Percentiles rank a stretch among this genome's conserved stretches.
Conservation (phyloP, 1,140 invertebrate species). For the Drosophila repletoides region DNA sequence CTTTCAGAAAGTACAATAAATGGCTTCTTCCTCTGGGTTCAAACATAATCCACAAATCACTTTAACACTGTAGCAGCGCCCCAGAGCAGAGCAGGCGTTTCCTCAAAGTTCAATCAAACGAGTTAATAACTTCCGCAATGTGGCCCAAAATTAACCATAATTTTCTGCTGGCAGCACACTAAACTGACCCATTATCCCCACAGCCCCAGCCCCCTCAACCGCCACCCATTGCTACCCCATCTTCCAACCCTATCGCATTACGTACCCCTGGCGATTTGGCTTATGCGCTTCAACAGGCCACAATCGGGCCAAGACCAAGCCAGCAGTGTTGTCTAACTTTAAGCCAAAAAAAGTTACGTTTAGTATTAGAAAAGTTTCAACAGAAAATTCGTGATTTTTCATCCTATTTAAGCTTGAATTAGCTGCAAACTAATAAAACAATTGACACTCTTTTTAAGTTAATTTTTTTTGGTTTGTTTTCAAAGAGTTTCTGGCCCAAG, state of each 20-base stretch:
- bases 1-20: no score
- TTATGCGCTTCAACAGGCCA: constrained; percentile 42
- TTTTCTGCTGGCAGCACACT: constrained; percentile 39
- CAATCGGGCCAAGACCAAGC: constrained; percentile 21
- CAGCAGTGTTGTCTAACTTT: no score
- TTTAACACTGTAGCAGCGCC: constrained; percentile 24
- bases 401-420: no score
- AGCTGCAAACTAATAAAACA: no score
- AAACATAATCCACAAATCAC: constrained; percentile 24
- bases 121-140: constrained; percentile 73
- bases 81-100: constrained; percentile 32
- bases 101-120: constrained; percentile 64
- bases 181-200: constrained; percentile 66
- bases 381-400: no score
- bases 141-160: constrained; percentile 70
- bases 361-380: no score
- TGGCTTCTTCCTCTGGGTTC: neutral
- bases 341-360: no score
- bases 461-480: no score
- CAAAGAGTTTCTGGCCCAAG: no score
- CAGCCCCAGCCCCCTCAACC: no score
- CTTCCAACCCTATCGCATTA: neutral
- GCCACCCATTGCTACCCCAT: neutral
- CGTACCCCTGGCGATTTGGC: constrained; percentile 11
- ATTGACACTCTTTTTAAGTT: no score